A percentile compares a stretch with the other conserved stretches of the same genome.
Evolutionary conservation across 2,113 vertebrate genomes (phyloP).

Genomic region (Cnemophilus loriae): DNA sequence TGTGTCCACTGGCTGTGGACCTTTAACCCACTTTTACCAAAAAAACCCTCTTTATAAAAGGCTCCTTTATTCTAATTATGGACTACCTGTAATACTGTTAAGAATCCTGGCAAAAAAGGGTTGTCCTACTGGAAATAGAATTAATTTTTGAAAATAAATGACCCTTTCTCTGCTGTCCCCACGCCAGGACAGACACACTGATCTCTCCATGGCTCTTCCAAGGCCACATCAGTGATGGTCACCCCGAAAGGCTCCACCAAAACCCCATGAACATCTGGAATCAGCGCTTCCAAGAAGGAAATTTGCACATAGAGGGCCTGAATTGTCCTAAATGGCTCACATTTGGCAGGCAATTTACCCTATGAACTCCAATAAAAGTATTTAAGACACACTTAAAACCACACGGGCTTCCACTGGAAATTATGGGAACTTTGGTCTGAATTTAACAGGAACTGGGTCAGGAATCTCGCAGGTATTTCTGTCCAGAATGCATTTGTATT

Average conservation of each 20-base stretch:
- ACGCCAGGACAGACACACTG: neutral
- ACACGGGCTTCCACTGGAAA: neutral
- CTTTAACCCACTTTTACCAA: neutral
- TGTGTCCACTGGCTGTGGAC: too few species aligned
- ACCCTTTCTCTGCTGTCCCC: neutral
- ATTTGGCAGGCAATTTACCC: neutral
- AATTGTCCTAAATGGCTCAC: neutral
- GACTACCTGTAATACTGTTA: neutral
- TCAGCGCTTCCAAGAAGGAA: neutral
- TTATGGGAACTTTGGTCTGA: neutral
- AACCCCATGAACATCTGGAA: fast-evolving
- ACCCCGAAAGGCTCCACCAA: neutral
- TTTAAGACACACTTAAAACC: neutral
- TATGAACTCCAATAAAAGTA: neutral
- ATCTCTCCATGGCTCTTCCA: neutral
- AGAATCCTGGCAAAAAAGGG: neutral
- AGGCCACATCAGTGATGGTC: neutral
- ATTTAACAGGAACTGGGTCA: neutral
- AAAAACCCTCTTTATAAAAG: neutral
- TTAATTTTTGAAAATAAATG: neutral
- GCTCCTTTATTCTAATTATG: neutral
- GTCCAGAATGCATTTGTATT: neutral
- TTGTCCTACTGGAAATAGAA: neutral
- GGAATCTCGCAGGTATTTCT: neutral
- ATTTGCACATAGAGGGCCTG: neutral